Evolutionary conservation across 2,888 invertebrate species (phyloP), one percentile per base, ranked within the genome.

Genomic region (Gerosis bhagava): DNA sequence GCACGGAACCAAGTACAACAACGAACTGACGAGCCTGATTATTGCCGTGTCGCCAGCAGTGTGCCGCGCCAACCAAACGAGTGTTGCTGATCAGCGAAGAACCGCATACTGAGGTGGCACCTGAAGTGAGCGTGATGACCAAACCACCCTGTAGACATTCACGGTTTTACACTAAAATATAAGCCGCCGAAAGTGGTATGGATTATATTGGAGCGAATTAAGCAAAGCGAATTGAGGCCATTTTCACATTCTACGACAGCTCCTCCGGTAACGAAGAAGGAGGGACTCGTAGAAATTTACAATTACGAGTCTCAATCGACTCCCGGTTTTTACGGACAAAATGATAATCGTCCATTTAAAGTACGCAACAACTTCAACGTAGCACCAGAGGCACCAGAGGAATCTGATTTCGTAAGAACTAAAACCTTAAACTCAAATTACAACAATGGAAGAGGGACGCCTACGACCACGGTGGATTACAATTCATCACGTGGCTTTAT

Each of bases 281-380:
- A 86, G 28, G 78, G 83, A 32, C 74, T 73, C 8, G 77, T 82
- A 5, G 91, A 90, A 49, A 50, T 82, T 15, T 88, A 88, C 12
- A 87, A 86, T 41, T 87, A 89, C 7, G 88, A 90, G n/a, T 58
- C 78, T 1, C 75, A 79, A 43, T 80, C 82, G 2, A 83, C 82
- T 6, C 77, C 82, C 8, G 76, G 70, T 7, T 62, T 75, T 2
- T 77, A 71, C 37, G 59, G 56, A 11, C 74, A 77, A 41, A 80
- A 75, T 43, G 77, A 81, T 6, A 78, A 74, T 51, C 65, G 67
- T 35, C 70, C 80, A 1, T 77, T 82, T 46, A 84, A 84, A 67
- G 65, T 83, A 11, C 67, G 61, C 50, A 83, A 87, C 51, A 81
- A 66, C 56, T 87, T 83, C 47, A 86, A 62, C 44, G 78, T 84